Base-by-base conservation (phyloP, 1,140 invertebrate genomes). In the Dryas iulia region DNA sequence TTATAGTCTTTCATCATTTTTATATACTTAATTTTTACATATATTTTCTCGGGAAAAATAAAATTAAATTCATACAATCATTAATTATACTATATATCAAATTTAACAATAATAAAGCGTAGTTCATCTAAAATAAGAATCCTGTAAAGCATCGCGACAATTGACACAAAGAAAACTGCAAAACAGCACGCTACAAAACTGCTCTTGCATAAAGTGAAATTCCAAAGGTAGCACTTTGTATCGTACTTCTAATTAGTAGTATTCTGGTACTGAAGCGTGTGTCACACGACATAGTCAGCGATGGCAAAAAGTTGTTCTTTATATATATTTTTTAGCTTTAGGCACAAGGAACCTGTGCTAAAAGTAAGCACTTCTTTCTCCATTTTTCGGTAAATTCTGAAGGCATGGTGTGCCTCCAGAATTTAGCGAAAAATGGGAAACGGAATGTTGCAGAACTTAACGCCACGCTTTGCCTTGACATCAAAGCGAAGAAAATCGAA, bases 171-270 rank as follows among this genome's bases (percentile, higher is more conserved):
- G 24, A 61, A 23, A 61, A 23, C n/a, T 23, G 23, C 39, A 52
- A 47, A 61, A 61, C 39, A 47, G 25, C 28, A 47, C 39, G 26
- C 35, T 52, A 47, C 35, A 23, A 33, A 33, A n/a, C 59, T 3
- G n/a, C 39, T 53, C 39, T 53, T 11, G 39, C 59, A 61, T 14
- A 61, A 53, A 61, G 24, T 5, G 8, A 2, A 52, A 10, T 53
- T 61, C 25, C 47, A 61, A 61, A 61, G 59, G 59, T 61, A 25
- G 59, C 7, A 1, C 39, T 26, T 52, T 61, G 39, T 28, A 61
- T 35, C 26, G 39, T 47, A 28, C 39, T 52, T 52, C 33, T 52
- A 61, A 61, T 61, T 61, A 61, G 59, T n/a, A 53, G 23, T 59
- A 11, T 59, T 28, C 25, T 5, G 28, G 25, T 24, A 26, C 6